A percentile compares a stretch with the other conserved stretches of the same genome.
phyloP scores from a whole-genome alignment of 2,113 vertebrate species.

The Aspiorhynchus laticeps region DNA sequence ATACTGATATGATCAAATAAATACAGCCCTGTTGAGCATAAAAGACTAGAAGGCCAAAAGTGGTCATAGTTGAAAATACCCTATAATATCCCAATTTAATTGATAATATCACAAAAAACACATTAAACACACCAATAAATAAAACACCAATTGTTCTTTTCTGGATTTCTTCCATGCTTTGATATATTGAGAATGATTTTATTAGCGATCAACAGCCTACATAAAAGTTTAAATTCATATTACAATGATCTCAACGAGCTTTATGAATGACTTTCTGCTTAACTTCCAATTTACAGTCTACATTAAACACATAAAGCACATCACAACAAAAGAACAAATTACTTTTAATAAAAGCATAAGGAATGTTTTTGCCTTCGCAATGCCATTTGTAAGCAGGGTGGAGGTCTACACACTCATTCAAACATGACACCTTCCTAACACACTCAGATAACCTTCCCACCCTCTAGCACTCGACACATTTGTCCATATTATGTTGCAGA shows the following conservation, averaged over 20 bases:
- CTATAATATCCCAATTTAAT: neutral
- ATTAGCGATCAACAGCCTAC: neutral
- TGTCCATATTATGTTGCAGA: slow-evolving; percentile 9
- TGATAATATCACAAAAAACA: neutral
- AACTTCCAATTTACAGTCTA: neutral
- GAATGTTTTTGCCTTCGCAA: neutral
- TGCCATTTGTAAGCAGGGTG: neutral
- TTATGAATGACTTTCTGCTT: neutral
- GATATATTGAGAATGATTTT: neutral
- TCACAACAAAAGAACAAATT: neutral
- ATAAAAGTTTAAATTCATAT: neutral
- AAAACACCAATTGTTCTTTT: neutral
- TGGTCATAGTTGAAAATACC: neutral
- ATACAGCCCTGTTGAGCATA: neutral
- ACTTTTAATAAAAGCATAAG: neutral
- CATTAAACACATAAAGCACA: neutral
- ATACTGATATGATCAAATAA: neutral
- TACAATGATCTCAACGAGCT: neutral
- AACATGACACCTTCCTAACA: neutral
- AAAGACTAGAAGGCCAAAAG: neutral
- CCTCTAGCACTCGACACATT: slow-evolving; percentile 7
- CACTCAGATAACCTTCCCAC: slow-evolving; percentile 22
- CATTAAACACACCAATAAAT: neutral
- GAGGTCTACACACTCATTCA: neutral
- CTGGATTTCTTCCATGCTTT: neutral